Conservation (phyloP, 2,888 invertebrate species). For the Papilio protenor region DNA sequence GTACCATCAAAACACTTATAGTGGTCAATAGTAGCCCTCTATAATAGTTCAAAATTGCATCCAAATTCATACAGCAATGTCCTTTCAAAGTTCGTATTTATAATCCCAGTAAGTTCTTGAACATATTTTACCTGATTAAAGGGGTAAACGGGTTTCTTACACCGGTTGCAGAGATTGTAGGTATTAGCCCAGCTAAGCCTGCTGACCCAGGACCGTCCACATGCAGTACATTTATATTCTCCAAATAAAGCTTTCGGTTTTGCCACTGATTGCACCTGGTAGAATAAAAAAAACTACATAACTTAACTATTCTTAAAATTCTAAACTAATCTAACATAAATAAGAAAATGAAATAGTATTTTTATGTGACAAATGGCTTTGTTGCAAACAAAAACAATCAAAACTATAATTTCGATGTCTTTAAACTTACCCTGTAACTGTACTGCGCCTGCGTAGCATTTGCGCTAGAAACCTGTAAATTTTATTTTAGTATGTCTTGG, state of each 20-base stretch:
- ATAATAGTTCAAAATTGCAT: not conserved
- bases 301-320: not conserved
- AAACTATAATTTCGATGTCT: not conserved
- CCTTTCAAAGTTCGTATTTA: not conserved
- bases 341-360: too few species aligned
- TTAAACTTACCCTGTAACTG: not conserved
- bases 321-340: too few species aligned
- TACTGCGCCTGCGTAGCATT: not conserved
- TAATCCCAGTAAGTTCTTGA: not conserved
- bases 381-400: not conserved
- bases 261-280: not conserved
- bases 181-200: slow-evolving; percentile 53
- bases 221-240: slow-evolving; percentile 54
- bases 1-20: too few species aligned
- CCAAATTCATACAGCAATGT: not conserved
- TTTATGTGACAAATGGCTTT: not conserved
- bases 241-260: slow-evolving; percentile 50
- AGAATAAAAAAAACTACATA: not conserved
- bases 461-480: not conserved
- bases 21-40: too few species aligned
- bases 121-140: slow-evolving; percentile 51
- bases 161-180: slow-evolving; percentile 54
- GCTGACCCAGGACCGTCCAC: slow-evolving; percentile 57
- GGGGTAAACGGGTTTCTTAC: slow-evolving; percentile 51
- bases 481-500: too few species aligned